Percentiles rank a stretch among this genome's conserved stretches.
These are phyloP conservation scores for Moxostoma hubbsi DNA, from an alignment of 2,797 vertebrate genomes.

Conservation along the genomic window DNA sequence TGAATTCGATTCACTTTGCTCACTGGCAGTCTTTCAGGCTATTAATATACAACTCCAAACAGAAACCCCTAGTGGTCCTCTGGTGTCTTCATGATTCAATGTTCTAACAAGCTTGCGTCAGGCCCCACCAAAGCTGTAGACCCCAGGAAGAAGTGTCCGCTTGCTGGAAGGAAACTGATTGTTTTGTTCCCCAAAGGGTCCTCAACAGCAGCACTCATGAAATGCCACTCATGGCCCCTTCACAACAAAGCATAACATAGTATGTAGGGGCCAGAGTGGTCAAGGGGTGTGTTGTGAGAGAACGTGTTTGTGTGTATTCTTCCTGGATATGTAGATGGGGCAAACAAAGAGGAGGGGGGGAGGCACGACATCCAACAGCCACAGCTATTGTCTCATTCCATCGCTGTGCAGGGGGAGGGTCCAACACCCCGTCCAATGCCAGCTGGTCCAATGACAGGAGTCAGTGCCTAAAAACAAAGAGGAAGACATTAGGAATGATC, in stretches of 20 bases:
- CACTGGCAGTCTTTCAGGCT: slow-evolving; percentile 3
- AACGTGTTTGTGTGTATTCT: neutral
- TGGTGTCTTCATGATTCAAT: slow-evolving; percentile 40
- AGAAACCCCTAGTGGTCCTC: slow-evolving; percentile 26
- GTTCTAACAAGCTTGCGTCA: slow-evolving; percentile 21
- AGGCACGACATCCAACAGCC: slow-evolving; percentile 50
- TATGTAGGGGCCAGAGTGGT: neutral
- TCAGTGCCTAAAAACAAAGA: slow-evolving; percentile 64
- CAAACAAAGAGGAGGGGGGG: slow-evolving; percentile 39
- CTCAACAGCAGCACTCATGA: neutral
- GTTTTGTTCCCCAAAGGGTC: slow-evolving; percentile 13
- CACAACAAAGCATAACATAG: neutral
- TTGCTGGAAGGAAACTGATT: slow-evolving; percentile 1
- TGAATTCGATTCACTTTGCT: slow-evolving; percentile 17
- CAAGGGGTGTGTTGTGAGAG: neutral
- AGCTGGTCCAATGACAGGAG: slow-evolving; percentile 47
- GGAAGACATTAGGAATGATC: slow-evolving; percentile 31
- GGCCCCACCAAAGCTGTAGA: neutral
- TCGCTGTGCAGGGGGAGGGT: slow-evolving; percentile 43
- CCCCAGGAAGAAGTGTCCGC: neutral
- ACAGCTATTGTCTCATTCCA: slow-evolving; percentile 61
- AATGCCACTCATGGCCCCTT: neutral
- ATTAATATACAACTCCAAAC: slow-evolving; percentile 16
- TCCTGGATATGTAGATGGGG: slow-evolving; percentile 16
- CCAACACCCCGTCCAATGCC: slow-evolving; percentile 38